Evolutionary conservation across 1,140 invertebrate species (phyloP).

Genomic region (Cotesia typhae): DNA sequence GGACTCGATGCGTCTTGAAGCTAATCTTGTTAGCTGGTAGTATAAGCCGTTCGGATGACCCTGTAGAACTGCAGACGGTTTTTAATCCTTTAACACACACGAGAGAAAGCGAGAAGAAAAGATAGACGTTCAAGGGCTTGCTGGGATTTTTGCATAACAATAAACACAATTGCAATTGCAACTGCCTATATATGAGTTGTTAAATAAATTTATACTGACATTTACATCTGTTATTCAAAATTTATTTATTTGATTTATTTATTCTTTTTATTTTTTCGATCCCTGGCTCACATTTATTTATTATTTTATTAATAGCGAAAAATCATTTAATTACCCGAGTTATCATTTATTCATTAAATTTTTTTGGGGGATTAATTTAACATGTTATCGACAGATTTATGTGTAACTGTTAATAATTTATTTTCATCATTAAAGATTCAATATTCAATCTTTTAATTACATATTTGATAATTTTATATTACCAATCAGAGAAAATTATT

Average conservation of each 20-base stretch:
- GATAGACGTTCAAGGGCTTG: constrained; percentile 1
- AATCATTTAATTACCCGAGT: too few species aligned
- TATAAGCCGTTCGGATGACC: constrained; percentile 62
- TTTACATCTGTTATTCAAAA: not conserved
- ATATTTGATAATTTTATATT: too few species aligned
- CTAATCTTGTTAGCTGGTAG: constrained; percentile 63
- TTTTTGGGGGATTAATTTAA: too few species aligned
- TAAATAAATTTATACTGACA: not conserved
- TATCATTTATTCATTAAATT: too few species aligned
- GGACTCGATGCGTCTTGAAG: constrained; percentile 61
- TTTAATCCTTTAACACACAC: constrained; percentile 63
- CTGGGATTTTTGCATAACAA: constrained; percentile 64
- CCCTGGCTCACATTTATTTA: too few species aligned
- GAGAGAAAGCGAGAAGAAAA: not conserved
- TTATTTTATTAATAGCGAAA: too few species aligned
- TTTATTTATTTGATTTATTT: not conserved
- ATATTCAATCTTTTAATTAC: too few species aligned
- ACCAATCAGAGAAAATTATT: too few species aligned
- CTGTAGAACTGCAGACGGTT: constrained; percentile 55
- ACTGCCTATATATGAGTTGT: not conserved
- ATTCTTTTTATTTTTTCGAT: too few species aligned
- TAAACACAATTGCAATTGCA: constrained; percentile 56
- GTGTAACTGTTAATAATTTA: too few species aligned
- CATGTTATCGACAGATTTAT: too few species aligned
- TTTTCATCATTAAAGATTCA: too few species aligned